These are phyloP conservation scores for Spodoptera litura DNA, from an alignment of 1,140 invertebrate genomes.

Conservation along the genomic window DNA sequence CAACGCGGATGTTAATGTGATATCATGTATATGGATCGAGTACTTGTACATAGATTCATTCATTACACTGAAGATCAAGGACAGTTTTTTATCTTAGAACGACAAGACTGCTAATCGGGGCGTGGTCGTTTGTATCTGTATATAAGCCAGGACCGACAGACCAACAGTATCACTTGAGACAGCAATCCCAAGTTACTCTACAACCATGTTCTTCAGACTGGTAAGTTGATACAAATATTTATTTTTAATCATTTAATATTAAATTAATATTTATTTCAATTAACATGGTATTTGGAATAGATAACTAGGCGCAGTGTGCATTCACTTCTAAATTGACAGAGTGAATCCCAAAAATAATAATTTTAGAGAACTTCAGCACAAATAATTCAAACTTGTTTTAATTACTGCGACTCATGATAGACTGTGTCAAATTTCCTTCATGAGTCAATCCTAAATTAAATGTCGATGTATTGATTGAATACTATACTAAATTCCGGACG, in stretches of 20 bases:
- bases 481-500: no score
- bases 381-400: no score
- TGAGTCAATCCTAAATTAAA: no score
- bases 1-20: constrained; percentile 71
- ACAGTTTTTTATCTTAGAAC: constrained; percentile 69
- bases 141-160: constrained; percentile 66
- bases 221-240: constrained; percentile 61
- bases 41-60: constrained; percentile 62
- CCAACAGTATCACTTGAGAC: constrained; percentile 73
- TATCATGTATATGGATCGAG: constrained; percentile 51
- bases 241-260: constrained; percentile 30
- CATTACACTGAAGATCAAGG: constrained; percentile 79
- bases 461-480: no score
- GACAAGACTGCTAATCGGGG: constrained; percentile 61
- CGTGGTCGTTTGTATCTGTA: constrained; percentile 71
- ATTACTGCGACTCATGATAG: no score
- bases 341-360: neutral
- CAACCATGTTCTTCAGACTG: constrained; percentile 79
- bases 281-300: neutral
- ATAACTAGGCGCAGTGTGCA: no score
- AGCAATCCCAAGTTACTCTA: constrained; percentile 63
- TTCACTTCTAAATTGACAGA: neutral
- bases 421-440: no score
- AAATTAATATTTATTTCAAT: neutral
- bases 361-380: neutral